Evolutionary conservation across 2,888 invertebrate species (phyloP).

Genomic region (Caradrina kadenii): DNA sequence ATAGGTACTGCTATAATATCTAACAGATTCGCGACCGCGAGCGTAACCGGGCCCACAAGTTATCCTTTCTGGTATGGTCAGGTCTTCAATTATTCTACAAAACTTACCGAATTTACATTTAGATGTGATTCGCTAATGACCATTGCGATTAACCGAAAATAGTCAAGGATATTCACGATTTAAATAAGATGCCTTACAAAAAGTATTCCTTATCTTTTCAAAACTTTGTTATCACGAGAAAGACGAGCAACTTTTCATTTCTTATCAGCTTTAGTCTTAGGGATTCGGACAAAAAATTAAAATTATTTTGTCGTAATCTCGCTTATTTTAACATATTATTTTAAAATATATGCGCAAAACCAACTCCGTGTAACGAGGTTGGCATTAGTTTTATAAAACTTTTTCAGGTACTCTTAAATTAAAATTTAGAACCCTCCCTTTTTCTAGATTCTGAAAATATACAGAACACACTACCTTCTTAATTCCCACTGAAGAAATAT

Average conservation of each 20-base stretch:
- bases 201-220: slow-evolving; percentile 30
- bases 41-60: too few relatives aligned
- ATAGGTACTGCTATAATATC: too few relatives aligned
- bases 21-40: too few relatives aligned
- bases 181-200: not conserved
- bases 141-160: not conserved
- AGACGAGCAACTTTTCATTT: slow-evolving; percentile 4
- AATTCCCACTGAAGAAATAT: not conserved
- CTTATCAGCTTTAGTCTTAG: slow-evolving; percentile 6
- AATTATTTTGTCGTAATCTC: slow-evolving; percentile 3
- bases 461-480: not conserved
- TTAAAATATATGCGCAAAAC: not conserved
- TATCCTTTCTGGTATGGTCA: too few relatives aligned
- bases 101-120: not conserved
- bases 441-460: not conserved
- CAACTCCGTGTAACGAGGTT: not conserved
- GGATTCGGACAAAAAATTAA: not conserved
- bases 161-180: slow-evolving; percentile 1
- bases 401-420: not conserved
- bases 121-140: slow-evolving; percentile 15
- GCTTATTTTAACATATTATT: not conserved
- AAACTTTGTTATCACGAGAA: slow-evolving; percentile 17
- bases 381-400: not conserved
- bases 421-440: not conserved
- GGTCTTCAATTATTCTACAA: not conserved